Conservation (phyloP, 2,113 vertebrate genomes). For the Rhombomys opimus region DNA sequence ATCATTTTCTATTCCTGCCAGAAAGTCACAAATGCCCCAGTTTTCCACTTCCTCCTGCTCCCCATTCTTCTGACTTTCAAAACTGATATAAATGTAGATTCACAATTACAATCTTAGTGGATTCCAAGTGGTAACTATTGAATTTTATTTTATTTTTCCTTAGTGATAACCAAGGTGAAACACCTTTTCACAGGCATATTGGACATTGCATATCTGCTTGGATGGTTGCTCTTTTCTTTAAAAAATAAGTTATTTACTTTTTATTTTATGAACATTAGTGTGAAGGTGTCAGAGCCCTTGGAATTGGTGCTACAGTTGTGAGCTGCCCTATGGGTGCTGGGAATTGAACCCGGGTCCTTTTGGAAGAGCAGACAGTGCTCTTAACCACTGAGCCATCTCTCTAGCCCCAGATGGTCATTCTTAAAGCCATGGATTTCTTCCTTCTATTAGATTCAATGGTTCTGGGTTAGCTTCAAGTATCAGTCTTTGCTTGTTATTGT, state of each 20-base stretch:
- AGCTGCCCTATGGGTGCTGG: too few relatives aligned
- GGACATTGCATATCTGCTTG: background rate
- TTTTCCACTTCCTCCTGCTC: background rate
- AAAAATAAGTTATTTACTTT: too few relatives aligned
- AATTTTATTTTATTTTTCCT: slow-evolving; percentile 24
- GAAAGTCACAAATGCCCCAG: background rate
- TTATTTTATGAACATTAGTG: too few relatives aligned
- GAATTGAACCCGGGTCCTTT: too few relatives aligned
- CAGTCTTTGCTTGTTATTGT: background rate
- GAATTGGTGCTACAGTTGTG: too few relatives aligned
- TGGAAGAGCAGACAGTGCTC: too few relatives aligned
- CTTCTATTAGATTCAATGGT: background rate
- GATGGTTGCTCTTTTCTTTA: too few relatives aligned
- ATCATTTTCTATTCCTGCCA: background rate
- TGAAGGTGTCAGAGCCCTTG: too few relatives aligned
- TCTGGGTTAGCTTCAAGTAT: background rate
- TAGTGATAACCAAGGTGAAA: background rate
- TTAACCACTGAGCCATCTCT: too few relatives aligned
- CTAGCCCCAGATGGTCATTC: background rate
- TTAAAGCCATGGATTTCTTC: background rate
- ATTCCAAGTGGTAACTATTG: background rate
- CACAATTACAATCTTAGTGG: background rate
- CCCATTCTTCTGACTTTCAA: background rate
- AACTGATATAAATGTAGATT: background rate
- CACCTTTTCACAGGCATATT: background rate